Percentiles rank a stretch among this genome's conserved stretches.
phyloP scores from a whole-genome alignment of 2,113 vertebrate genomes.

The Aegithalos caudatus region DNA sequence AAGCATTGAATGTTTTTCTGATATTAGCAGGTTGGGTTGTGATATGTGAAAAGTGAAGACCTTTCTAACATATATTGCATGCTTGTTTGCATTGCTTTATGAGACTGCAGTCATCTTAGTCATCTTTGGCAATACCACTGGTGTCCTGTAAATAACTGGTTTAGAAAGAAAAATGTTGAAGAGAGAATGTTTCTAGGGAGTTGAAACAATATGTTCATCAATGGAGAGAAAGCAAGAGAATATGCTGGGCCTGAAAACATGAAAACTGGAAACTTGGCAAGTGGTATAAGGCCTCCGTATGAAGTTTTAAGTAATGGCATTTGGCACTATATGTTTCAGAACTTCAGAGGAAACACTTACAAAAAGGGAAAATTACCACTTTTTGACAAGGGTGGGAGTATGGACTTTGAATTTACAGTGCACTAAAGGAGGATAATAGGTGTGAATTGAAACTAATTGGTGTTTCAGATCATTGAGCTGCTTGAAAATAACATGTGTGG shows the following conservation, averaged over 20 bases:
- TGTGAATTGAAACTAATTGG: conserved; percentile 76
- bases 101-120: neutral
- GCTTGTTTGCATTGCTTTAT: neutral
- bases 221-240: neutral
- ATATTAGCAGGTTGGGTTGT: neutral
- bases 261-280: neutral
- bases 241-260: neutral
- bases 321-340: neutral
- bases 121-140: neutral
- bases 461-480: conserved; percentile 71
- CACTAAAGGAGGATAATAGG: conserved; percentile 67
- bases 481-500: conserved; percentile 65
- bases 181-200: neutral
- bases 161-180: neutral
- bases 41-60: neutral
- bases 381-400: conserved; percentile 45
- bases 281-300: neutral
- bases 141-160: neutral
- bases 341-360: neutral
- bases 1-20: neutral
- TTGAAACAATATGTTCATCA: neutral
- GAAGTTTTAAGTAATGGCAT: neutral
- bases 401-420: conserved; percentile 63
- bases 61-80: neutral
- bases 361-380: conserved; percentile 41